Evolutionary conservation across 2,113 vertebrate species (phyloP).

Genomic region (Rhinopithecus roxellana): DNA sequence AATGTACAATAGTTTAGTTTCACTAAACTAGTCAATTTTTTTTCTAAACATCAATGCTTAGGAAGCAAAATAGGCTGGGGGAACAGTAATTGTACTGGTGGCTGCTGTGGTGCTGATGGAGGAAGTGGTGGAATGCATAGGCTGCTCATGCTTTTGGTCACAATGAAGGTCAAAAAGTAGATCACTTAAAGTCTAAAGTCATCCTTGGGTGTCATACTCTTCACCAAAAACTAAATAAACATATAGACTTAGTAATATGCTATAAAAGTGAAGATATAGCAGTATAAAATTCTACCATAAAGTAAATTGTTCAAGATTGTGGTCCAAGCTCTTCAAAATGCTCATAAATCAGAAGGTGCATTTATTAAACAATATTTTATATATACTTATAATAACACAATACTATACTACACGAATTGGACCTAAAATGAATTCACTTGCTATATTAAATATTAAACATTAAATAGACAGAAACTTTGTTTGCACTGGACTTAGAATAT

Average conservation of each 20-base stretch:
- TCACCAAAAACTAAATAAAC: not conserved
- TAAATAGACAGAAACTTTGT: not conserved
- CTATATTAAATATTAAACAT: slow-evolving; percentile 3
- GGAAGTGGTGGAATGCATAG: not conserved
- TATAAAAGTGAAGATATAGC: not conserved
- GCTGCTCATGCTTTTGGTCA: not conserved
- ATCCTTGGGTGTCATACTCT: not conserved
- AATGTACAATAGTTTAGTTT: not conserved
- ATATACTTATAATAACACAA: not conserved
- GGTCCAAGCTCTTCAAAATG: not conserved
- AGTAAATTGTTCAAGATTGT: slow-evolving; percentile 19
- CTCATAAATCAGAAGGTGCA: not conserved
- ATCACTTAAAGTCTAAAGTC: not conserved
- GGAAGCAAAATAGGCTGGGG: not conserved
- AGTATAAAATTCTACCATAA: not conserved
- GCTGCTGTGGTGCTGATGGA: not conserved
- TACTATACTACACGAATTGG: not conserved
- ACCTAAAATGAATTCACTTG: not conserved
- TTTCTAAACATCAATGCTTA: not conserved
- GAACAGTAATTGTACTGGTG: not conserved
- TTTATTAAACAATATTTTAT: slow-evolving; percentile 29
- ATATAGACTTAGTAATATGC: not conserved
- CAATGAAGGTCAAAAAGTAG: slow-evolving; percentile 10
- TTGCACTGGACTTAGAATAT: not conserved
- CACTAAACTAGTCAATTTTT: not conserved